phyloP scores from a whole-genome alignment of 2,797 vertebrate species.

The Leptatherina wallacei region DNA sequence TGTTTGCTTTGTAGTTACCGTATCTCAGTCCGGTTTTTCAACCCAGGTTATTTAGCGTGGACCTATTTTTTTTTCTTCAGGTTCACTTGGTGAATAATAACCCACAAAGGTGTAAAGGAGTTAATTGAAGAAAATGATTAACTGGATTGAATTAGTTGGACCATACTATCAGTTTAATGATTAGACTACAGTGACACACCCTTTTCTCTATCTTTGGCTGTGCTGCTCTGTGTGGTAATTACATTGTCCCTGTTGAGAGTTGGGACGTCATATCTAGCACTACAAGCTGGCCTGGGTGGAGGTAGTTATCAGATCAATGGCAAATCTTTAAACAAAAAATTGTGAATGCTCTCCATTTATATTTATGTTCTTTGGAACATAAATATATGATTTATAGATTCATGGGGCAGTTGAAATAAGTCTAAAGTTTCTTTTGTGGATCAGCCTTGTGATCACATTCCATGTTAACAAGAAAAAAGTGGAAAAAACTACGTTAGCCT shows the following conservation, averaged over 20 bases:
- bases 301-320: constrained; percentile 67
- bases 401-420: not conserved
- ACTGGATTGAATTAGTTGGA: not conserved
- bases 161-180: constrained; percentile 16
- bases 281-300: constrained; percentile 70
- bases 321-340: not conserved
- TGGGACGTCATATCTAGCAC: constrained; percentile 69
- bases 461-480: not conserved
- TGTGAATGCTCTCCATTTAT: no score
- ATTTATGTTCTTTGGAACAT: no score
- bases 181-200: not conserved
- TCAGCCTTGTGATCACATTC: not conserved
- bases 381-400: not conserved
- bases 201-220: constrained; percentile 15
- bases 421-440: constrained; percentile 9
- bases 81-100: not conserved
- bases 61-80: no score
- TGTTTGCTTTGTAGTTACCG: not conserved
- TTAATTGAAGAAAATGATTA: not conserved
- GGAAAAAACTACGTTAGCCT: not conserved
- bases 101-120: not conserved
- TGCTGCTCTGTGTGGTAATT: constrained; percentile 27
- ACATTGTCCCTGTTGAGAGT: constrained; percentile 38
- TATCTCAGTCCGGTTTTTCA: constrained; percentile 5
- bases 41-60: not conserved